phyloP scores from a whole-genome alignment of 2,113 vertebrate genomes.

The Planiliza haematocheilus region DNA sequence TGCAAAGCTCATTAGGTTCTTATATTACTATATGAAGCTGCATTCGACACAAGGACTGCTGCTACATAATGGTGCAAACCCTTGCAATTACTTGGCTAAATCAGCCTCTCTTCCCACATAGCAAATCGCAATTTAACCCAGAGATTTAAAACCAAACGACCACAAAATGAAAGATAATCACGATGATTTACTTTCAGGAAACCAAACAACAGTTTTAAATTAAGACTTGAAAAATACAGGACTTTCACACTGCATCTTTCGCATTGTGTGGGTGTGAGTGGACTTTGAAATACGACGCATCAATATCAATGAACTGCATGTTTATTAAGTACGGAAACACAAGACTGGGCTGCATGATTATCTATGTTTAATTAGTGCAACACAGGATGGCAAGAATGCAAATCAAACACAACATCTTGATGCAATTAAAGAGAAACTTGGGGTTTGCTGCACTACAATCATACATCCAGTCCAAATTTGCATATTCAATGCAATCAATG shows the following conservation, averaged over 20 bases:
- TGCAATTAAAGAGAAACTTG: constrained; percentile 51
- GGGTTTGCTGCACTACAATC: constrained; percentile 51
- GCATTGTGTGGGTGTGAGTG: constrained; percentile 17
- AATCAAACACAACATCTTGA: constrained; percentile 61
- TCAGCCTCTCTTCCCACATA: constrained; percentile 22
- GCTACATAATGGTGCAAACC: constrained; percentile 46
- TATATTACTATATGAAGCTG: constrained; percentile 47
- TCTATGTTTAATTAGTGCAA: constrained; percentile 51
- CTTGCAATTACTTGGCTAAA: constrained; percentile 40
- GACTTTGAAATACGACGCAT: constrained; percentile 29
- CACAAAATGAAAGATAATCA: constrained; percentile 61
- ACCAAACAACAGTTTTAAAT: constrained; percentile 36
- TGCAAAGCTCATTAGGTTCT: constrained; percentile 58
- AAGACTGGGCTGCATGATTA: constrained; percentile 45
- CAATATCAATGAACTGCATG: constrained; percentile 40
- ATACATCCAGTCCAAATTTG: constrained; percentile 57
- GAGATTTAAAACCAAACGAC: constrained; percentile 61
- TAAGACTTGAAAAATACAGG: constrained; percentile 2
- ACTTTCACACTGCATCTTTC: constrained; percentile 7
- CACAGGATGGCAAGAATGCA: constrained; percentile 57
- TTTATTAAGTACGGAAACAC: constrained; percentile 44
- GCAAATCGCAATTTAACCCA: constrained; percentile 53
- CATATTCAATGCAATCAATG: constrained; percentile 74
- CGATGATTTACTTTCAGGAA: constrained; percentile 47
- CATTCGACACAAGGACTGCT: constrained; percentile 50